Conservation (phyloP, 2,113 vertebrate genomes). For the Tinamus guttatus region DNA sequence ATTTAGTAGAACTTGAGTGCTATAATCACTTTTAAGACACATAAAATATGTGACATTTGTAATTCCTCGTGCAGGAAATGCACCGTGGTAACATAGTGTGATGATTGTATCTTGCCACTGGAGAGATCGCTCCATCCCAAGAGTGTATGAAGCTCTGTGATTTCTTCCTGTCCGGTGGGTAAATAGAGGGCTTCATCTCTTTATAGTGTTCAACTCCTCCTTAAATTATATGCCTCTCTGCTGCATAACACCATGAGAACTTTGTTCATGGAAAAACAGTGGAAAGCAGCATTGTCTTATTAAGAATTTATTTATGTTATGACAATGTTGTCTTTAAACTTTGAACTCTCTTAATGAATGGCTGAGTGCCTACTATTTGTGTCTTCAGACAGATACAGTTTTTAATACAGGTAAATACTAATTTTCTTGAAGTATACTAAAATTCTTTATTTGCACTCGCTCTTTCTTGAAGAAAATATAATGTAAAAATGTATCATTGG, state of each 20-base stretch:
- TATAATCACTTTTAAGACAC: slow-evolving; percentile 34
- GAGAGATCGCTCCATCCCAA: slow-evolving; percentile 65
- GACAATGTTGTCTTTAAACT: background rate
- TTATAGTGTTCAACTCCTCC: slow-evolving; percentile 9
- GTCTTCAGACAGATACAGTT: background rate
- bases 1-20: slow-evolving; percentile 30
- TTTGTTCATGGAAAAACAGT: slow-evolving; percentile 1
- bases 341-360: background rate
- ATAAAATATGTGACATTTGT: slow-evolving; percentile 64
- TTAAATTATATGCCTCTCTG: slow-evolving; percentile 2
- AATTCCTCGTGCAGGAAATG: slow-evolving; percentile 74
- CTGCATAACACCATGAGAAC: slow-evolving; percentile 1
- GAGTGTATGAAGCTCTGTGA: slow-evolving; percentile 70
- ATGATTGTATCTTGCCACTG: slow-evolving; percentile 68
- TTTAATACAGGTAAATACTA: background rate
- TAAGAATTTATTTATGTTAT: background rate
- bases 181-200: slow-evolving; percentile 52
- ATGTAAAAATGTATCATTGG: background rate
- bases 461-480: background rate
- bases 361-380: background rate
- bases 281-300: background rate
- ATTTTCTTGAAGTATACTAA: background rate
- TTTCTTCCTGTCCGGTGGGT: slow-evolving; percentile 70
- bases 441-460: background rate
- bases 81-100: slow-evolving; percentile 67